Conservation (phyloP, 2,888 invertebrate genomes). For the Apoderus coryli region DNA sequence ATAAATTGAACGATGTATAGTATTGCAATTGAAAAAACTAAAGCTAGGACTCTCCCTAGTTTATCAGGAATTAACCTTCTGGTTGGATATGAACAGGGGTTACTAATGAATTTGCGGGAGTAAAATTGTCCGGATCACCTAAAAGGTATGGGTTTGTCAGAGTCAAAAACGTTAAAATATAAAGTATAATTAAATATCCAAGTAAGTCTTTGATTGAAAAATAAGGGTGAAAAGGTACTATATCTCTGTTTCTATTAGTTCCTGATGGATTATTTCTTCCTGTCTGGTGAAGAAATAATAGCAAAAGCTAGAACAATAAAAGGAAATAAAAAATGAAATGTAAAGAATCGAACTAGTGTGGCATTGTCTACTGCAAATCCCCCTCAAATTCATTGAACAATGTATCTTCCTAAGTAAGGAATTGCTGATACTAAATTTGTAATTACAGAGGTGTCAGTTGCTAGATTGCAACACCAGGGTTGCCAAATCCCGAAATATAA, state of each 20-base stretch:
- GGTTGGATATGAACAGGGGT: constrained; percentile 68
- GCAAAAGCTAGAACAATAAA: constrained; percentile 48
- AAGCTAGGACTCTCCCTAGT: constrained; percentile 56
- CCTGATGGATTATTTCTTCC: constrained; percentile 56
- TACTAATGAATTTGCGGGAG: constrained; percentile 49
- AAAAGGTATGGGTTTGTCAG: constrained; percentile 43
- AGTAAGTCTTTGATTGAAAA: constrained; percentile 49
- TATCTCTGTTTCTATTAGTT: constrained; percentile 47
- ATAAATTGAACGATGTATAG: constrained; percentile 45
- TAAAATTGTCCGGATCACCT: constrained; percentile 63
- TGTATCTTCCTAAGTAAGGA: constrained; percentile 45
- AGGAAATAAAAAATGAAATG: constrained; percentile 57
- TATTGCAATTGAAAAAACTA: constrained; percentile 52
- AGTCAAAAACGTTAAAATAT: constrained; percentile 38
- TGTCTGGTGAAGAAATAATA: constrained; percentile 50
- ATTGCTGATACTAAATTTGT: constrained; percentile 56
- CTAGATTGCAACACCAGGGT: too few relatives aligned
- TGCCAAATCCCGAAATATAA: too few relatives aligned
- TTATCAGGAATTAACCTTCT: constrained; percentile 71
- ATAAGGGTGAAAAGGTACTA: constrained; percentile 54
- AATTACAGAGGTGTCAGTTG: too few relatives aligned
- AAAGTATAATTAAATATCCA: constrained; percentile 42
- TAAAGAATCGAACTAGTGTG: constrained; percentile 62
- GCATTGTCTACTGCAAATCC: constrained; percentile 61
- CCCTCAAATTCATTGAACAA: constrained; percentile 62